Evolutionary conservation across 2,888 invertebrate species (phyloP).

Genomic region (Hypolimnas misippus): DNA sequence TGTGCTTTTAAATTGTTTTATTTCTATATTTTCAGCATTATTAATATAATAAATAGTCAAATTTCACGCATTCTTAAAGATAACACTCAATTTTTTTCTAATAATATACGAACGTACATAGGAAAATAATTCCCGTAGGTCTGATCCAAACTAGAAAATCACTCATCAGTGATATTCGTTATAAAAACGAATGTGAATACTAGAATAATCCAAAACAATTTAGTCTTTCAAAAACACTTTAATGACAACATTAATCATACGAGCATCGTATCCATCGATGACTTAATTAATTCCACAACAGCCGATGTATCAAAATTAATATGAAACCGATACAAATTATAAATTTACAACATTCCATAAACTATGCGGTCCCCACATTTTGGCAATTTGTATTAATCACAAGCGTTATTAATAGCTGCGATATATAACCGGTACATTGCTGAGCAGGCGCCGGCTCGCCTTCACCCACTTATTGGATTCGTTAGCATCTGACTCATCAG

Average conservation of each 20-base stretch:
- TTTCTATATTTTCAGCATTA: too few relatives aligned
- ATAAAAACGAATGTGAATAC: background rate
- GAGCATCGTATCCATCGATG: background rate
- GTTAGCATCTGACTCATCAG: conserved; percentile 39
- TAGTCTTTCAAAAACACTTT: background rate
- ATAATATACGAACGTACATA: too few relatives aligned
- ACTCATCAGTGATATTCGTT: too few relatives aligned
- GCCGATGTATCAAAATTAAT: background rate
- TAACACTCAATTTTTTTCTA: too few relatives aligned
- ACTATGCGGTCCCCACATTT: background rate
- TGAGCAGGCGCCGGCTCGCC: conserved; percentile 52
- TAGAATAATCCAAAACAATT: background rate
- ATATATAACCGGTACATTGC: conserved; percentile 14
- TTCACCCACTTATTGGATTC: conserved; percentile 65
- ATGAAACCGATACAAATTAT: background rate
- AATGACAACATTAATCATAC: background rate
- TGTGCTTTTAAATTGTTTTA: too few relatives aligned
- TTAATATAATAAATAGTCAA: too few relatives aligned
- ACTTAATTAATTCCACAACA: background rate
- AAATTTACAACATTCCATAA: background rate
- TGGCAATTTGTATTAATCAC: background rate
- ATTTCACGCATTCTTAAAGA: too few relatives aligned
- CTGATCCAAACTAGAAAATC: too few relatives aligned
- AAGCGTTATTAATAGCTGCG: background rate
- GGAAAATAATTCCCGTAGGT: too few relatives aligned